phyloP scores from a whole-genome alignment of 2,888 invertebrate genomes.

The Agonopterix alstromeriana region DNA sequence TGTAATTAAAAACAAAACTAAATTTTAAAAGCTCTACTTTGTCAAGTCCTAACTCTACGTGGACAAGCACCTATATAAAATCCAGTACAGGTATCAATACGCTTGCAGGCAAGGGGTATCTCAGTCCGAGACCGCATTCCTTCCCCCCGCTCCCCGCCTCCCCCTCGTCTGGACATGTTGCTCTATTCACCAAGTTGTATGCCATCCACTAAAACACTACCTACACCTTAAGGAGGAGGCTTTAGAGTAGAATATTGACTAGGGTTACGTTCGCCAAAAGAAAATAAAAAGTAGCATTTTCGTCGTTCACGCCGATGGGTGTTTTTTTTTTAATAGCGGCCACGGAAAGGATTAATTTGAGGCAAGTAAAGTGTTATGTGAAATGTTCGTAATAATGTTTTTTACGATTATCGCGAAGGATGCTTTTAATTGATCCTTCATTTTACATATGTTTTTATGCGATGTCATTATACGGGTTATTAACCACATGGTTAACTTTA shows the following conservation, averaged over 20 bases:
- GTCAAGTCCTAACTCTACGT: no score
- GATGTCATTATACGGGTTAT: no score
- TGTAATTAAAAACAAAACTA: no score
- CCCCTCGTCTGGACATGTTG: slow-evolving; percentile 35
- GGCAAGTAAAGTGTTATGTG: slow-evolving; percentile 56
- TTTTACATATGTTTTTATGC: no score
- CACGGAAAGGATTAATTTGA: slow-evolving; percentile 70
- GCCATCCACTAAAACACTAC: slow-evolving; percentile 14
- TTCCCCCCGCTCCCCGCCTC: slow-evolving; percentile 36
- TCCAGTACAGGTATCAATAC: slow-evolving; percentile 42
- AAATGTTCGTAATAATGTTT: slow-evolving; percentile 21
- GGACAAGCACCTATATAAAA: neutral
- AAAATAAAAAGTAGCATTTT: slow-evolving; percentile 18
- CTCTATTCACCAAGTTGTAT: slow-evolving; percentile 20
- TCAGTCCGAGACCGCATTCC: slow-evolving; percentile 72
- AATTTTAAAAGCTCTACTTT: no score
- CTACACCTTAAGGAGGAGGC: slow-evolving; percentile 7
- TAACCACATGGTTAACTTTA: no score
- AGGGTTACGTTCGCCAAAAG: slow-evolving; percentile 2
- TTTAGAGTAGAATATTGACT: slow-evolving; percentile 22
- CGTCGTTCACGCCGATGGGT: slow-evolving; percentile 37
- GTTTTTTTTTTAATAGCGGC: slow-evolving; percentile 59
- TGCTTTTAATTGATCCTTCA: slow-evolving; percentile 10
- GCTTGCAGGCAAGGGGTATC: slow-evolving; percentile 61
- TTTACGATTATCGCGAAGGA: slow-evolving; percentile 2